Evolutionary conservation across 1,140 invertebrate species (phyloP), one percentile per base, ranked within the genome.

Genomic region (Caerostris darwini): DNA sequence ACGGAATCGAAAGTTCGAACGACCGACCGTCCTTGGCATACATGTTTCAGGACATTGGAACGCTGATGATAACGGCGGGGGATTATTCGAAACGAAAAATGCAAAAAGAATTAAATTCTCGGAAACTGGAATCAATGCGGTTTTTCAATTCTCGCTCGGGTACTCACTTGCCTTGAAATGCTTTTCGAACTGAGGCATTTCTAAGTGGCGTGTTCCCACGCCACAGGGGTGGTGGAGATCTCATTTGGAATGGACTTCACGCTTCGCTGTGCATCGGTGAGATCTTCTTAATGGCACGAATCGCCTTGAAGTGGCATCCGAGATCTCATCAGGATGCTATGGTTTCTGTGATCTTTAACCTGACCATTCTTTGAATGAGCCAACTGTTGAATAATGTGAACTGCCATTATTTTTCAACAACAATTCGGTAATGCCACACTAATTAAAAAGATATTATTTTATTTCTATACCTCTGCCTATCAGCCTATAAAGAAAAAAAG

Each of bases 21-120:
- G 71, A 77, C 71, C 71, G 34, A 77, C 71, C 71, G 71, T 77
- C 71, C 71, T 77, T 77, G 71, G 71, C 71, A 77, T 34, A 77
- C 34, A 77, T 77, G 71, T 77, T 77, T 50, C 71, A 53, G 61
- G 10, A 67, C 61, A 67, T n/a, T 64, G 61, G 61, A 64, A 77
- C 19, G 69, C 34, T 77, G 71, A 77, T 77, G 71, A 12, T 34
- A 77, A 12, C 71, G 71, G 53, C 14, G 4, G 71, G 34, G 14
- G 34, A 77, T 12, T 14, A 77, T 77, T 50, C 50, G 71, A 77
- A 34, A 77, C 12, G 50, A 77, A 77, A 64, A 77, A 71, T 50
- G 67, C 34, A 71, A 77, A 34, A 50, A 77, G 71, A 77, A 77
- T 34, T 77, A 10, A 77, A 77, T 77, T 77, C 7, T 6, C 14